These are phyloP conservation scores for Eudorcas thomsonii DNA, from an alignment of 2,113 vertebrate genomes.

Conservation along the genomic window DNA sequence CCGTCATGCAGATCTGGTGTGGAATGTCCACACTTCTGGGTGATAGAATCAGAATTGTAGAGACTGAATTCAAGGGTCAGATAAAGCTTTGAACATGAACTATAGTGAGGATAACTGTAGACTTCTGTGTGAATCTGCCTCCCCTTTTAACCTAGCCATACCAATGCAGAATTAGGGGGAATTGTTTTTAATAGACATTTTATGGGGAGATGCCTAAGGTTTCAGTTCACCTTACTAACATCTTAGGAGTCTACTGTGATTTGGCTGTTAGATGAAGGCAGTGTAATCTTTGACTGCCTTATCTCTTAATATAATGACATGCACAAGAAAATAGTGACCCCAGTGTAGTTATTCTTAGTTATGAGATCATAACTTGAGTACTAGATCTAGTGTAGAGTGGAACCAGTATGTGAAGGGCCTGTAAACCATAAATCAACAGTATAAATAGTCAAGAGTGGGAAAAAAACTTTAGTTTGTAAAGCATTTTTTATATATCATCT, in stretches of 20 bases:
- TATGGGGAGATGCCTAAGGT: background rate
- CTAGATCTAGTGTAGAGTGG: background rate
- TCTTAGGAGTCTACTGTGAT: background rate
- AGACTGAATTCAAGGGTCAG: background rate
- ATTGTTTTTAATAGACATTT: background rate
- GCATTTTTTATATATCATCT: background rate
- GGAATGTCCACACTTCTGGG: background rate
- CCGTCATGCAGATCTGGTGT: background rate
- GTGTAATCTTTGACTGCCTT: background rate
- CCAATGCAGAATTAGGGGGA: background rate
- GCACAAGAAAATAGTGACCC: background rate
- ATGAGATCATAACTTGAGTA: background rate
- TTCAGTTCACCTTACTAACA: background rate
- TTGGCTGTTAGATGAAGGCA: background rate
- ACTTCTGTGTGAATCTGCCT: background rate
- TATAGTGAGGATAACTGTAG: background rate
- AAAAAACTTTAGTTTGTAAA: background rate
- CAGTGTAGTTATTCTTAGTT: background rate
- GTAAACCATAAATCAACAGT: background rate
- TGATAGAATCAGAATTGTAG: background rate
- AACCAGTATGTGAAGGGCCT: background rate
- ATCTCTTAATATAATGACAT: background rate
- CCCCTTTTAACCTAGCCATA: background rate
- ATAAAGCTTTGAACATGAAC: background rate
- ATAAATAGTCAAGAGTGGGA: background rate